A percentile compares a stretch with the other conserved stretches of the same genome.
Evolutionary conservation across 30 jellyfish, hydroid and myxozoan species (phyloP).

Genomic region (Hydractinia echinata): DNA sequence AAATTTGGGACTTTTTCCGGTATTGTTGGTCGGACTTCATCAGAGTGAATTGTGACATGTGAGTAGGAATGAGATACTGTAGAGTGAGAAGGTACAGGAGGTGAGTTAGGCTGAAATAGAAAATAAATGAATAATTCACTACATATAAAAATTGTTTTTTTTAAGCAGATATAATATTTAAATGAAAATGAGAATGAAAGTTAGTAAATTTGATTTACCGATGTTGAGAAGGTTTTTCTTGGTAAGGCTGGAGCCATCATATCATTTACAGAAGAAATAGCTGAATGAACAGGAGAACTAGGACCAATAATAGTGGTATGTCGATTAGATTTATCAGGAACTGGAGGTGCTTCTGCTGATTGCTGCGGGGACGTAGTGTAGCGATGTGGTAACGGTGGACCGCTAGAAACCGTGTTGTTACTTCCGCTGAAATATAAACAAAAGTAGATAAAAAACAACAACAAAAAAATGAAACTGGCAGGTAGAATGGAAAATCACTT

Average conservation of each 20-base stretch:
- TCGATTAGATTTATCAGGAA: conserved; percentile 42
- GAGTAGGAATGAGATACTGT: neutral
- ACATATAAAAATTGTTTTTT: no score
- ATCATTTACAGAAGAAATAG: neutral
- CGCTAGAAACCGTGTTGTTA: no score
- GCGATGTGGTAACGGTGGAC: neutral
- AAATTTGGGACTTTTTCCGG: neutral
- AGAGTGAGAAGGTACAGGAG: no score
- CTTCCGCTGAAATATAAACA: no score
- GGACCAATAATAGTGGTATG: conserved; percentile 58
- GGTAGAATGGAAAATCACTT: neutral
- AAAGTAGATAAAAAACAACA: no score
- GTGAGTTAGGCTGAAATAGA: no score
- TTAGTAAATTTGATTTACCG: no score
- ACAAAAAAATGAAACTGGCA: no score
- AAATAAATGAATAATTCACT: no score
- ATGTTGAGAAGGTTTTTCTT: neutral
- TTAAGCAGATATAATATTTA: no score
- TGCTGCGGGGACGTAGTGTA: neutral
- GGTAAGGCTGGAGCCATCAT: conserved; percentile 3
- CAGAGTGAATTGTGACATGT: neutral
- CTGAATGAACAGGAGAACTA: neutral
- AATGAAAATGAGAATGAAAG: no score
- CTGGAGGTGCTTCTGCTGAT: conserved; percentile 10
- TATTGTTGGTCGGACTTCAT: neutral